A percentile compares a stretch with the other conserved stretches of the same genome.
Evolutionary conservation across 2,797 vertebrate genomes (phyloP).

Genomic region (Acanthurus tractus): DNA sequence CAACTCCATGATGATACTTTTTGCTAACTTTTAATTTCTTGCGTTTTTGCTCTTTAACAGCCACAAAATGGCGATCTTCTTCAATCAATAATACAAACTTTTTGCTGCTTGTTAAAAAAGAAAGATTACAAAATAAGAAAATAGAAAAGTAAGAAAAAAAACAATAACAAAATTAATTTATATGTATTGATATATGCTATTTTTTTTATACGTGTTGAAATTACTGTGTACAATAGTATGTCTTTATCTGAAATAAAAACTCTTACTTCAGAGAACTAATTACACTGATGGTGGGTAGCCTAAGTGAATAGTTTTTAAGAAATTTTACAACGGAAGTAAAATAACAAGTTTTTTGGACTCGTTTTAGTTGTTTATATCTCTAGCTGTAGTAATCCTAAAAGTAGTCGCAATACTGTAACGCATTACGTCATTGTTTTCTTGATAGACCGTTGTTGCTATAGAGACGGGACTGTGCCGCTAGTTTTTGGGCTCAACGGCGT

Average conservation of each 20-base stretch:
- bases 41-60: too few relatives aligned
- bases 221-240: background rate
- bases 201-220: background rate
- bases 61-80: too few relatives aligned
- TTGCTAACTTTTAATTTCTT: background rate
- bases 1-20: rapidly evolving
- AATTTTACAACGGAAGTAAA: rapidly evolving
- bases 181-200: background rate
- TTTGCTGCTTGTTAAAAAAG: too few relatives aligned
- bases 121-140: too few relatives aligned
- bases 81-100: too few relatives aligned
- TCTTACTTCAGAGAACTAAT: background rate
- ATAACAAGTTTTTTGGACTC: background rate
- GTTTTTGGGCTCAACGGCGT: background rate
- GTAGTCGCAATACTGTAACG: conserved; percentile 16
- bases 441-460: conserved; percentile 14
- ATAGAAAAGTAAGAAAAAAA: too few relatives aligned
- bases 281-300: rapidly evolving
- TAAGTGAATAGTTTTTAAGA: background rate
- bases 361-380: background rate
- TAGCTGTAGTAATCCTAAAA: background rate
- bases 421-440: conserved; percentile 10
- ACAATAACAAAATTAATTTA: too few relatives aligned
- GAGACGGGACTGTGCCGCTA: background rate
- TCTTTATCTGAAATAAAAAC: background rate